These are phyloP conservation scores for Melanostoma mellinum DNA, from an alignment of 2,888 invertebrate genomes.

Conservation along the genomic window DNA sequence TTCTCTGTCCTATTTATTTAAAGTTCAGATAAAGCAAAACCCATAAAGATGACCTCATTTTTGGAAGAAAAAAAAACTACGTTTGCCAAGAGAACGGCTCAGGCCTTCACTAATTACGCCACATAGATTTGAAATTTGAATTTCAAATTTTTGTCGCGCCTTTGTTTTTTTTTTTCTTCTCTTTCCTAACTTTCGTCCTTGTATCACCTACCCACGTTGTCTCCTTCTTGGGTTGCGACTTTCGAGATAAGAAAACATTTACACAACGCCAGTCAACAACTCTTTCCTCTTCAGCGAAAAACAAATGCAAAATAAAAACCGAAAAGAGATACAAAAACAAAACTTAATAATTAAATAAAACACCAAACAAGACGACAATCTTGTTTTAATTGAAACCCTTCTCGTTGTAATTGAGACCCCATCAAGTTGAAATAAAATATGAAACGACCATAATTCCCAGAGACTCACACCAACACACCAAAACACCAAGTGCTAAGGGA, in stretches of 20 bases:
- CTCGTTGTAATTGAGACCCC: conserved; percentile 71
- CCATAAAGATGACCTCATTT: conserved; percentile 40
- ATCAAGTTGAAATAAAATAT: conserved; percentile 68
- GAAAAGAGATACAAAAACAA: conserved; percentile 9
- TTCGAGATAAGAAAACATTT: conserved; percentile 32
- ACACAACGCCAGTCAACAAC: conserved; percentile 28
- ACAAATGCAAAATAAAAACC: conserved; percentile 36
- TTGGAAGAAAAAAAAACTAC: neutral
- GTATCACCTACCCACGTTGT: neutral
- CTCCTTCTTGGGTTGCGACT: neutral
- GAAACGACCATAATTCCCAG: conserved; percentile 33
- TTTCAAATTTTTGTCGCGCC: conserved; percentile 46
- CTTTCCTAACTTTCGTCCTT: no score
- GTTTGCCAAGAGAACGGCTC: neutral
- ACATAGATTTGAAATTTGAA: conserved; percentile 62
- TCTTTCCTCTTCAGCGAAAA: conserved; percentile 4
- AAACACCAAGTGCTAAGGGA: conserved; percentile 20
- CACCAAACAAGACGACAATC: conserved; percentile 71
- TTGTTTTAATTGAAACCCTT: conserved; percentile 73
- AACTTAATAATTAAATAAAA: conserved; percentile 68
- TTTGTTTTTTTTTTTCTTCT: conserved; percentile 3
- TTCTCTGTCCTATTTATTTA: conserved; percentile 16
- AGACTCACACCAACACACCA: conserved; percentile 1
- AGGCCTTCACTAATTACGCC: conserved; percentile 52
- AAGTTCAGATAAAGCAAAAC: conserved; percentile 39